Evolutionary conservation across 2,797 vertebrate species (phyloP), one percentile per base, ranked within the genome.

Genomic region (Chromis chromis): DNA sequence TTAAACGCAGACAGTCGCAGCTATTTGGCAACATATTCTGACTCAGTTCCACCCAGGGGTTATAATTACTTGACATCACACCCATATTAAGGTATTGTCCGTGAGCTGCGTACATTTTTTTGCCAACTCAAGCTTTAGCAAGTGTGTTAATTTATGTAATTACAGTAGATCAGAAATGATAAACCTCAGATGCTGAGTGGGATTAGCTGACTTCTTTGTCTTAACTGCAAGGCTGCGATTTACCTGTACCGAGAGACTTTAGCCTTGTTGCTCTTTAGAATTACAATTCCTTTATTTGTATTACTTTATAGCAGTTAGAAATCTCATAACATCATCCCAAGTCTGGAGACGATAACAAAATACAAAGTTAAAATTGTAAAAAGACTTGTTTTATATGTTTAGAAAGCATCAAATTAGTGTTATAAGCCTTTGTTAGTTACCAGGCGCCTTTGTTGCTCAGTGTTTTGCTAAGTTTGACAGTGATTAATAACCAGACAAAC

Each of bases 81-180:
- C 24, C 40, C 33, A 11, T 42, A 17, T 50, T 21, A 62, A 59
- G 19, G 28, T 4, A 21, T 62, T 39, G 17, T 44, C 36, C 3
- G 0, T 24, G 4, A 49, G 28, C 64, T 50, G 66, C 70, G 59
- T 48, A 6, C 0, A 1, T n/a, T 14, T 42, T 63, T 59, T 62
- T 25, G 28, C 27, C 10, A 19, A 8, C 49, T 6, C 28, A 2
- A 44, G 54, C 13, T 49, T 78, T 50, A 17, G 17, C 49, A 68
- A 70, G 39, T 54, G 50, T 13, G 57, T 63, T 69, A 0, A 65
- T 82, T 64, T 53, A 19, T 63, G 3, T 52, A 36, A 74, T 58
- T 71, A 78, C n/a, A 58, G 66, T 75, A n/a, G 48, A 63, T 65
- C 27, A n/a, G 61, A 56, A 9, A 70, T 61, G 50, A 60, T 63